These are phyloP conservation scores for Drosophila emarginata DNA, from an alignment of 2,888 invertebrate species.

Conservation along the genomic window DNA sequence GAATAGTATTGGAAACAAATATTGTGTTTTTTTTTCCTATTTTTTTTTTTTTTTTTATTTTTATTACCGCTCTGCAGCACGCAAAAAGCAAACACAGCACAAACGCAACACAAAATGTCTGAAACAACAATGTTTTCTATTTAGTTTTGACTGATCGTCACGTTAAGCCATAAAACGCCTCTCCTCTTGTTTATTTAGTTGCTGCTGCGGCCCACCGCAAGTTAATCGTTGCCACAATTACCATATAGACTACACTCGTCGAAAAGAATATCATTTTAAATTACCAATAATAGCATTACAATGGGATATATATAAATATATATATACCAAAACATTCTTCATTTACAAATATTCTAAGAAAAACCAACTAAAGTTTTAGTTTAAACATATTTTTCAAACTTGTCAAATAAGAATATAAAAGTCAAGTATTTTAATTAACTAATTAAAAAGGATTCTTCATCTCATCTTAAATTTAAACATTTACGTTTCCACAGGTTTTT, in stretches of 20 bases:
- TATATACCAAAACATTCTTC: too few relatives aligned
- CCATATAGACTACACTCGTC: constrained; percentile 1
- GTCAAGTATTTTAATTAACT: too few relatives aligned
- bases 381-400: too few relatives aligned
- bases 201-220: constrained; percentile 44
- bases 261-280: not conserved
- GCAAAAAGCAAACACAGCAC: constrained; percentile 46
- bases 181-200: constrained; percentile 65
- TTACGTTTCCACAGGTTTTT: too few relatives aligned
- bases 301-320: too few relatives aligned
- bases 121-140: constrained; percentile 64
- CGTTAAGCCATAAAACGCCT: constrained; percentile 71
- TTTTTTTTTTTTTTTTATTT: constrained; percentile 45
- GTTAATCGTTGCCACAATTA: constrained; percentile 54
- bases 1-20: constrained; percentile 78
- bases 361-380: too few relatives aligned
- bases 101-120: constrained; percentile 48
- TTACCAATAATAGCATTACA: too few relatives aligned
- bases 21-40: constrained; percentile 47
- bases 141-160: constrained; percentile 62
- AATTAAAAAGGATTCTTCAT: too few relatives aligned
- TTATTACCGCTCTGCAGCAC: constrained; percentile 50
- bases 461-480: too few relatives aligned
- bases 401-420: too few relatives aligned
- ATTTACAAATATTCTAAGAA: too few relatives aligned